Evolutionary conservation across 2,113 vertebrate genomes (phyloP).

Genomic region (Hemiprocne comata): DNA sequence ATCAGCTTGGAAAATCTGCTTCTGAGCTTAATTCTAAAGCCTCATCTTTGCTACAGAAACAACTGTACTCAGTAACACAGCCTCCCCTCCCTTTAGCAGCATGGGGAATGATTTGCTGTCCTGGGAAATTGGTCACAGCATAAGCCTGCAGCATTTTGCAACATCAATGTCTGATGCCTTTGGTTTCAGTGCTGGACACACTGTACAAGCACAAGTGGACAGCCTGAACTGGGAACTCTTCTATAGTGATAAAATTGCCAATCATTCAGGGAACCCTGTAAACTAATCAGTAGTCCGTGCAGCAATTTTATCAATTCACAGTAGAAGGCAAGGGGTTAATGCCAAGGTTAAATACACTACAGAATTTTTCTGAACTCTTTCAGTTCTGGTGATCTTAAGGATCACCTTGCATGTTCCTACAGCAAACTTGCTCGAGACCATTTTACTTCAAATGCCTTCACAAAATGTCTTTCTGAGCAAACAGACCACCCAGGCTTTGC

Average conservation of each 20-base stretch:
- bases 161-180: neutral
- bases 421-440: neutral
- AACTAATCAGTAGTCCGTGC: neutral
- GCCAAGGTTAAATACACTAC: neutral
- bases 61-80: neutral
- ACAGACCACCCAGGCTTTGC: neutral
- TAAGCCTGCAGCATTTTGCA: conserved; percentile 2
- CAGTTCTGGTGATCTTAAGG: neutral
- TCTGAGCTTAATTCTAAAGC: conserved; percentile 16
- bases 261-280: neutral
- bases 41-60: conserved; percentile 28
- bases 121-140: conserved; percentile 29
- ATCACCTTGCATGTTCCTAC: neutral
- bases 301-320: neutral
- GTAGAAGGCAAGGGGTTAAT: neutral
- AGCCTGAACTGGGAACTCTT: neutral
- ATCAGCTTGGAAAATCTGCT: conserved; percentile 41
- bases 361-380: neutral
- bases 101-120: conserved; percentile 13
- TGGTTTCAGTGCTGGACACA: conserved; percentile 11
- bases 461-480: neutral
- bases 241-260: neutral
- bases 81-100: neutral
- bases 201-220: neutral
- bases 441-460: neutral